A percentile compares a stretch with the other conserved stretches of the same genome.
Conservation (phyloP, 2,888 invertebrate species). For the Rhodophaea formosa region DNA sequence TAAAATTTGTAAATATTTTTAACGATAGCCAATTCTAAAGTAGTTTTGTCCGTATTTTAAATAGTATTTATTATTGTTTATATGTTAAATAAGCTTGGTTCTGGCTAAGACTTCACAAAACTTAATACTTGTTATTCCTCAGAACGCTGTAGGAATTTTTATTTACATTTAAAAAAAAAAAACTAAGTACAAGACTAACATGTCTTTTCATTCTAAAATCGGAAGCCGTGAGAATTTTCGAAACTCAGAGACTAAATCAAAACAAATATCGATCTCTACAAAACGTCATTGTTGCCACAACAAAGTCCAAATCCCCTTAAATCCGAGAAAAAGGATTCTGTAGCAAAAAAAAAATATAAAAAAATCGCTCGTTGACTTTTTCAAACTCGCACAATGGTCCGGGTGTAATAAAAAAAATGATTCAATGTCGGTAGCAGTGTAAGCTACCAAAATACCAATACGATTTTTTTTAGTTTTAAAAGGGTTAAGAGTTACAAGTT, state of each 20-base stretch:
- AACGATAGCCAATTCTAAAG: too few species aligned
- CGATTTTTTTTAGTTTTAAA: conserved; percentile 45
- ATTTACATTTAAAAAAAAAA: too few species aligned
- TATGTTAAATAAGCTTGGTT: too few species aligned
- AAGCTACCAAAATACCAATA: conserved; percentile 73
- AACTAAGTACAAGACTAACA: too few species aligned
- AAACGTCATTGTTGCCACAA: conserved; percentile 78
- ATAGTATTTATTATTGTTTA: too few species aligned
- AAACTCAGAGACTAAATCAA: conserved; percentile 59
- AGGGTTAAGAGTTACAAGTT: conserved; percentile 12
- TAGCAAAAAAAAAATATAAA: conserved; percentile 52
- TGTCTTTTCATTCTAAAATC: conserved; percentile 22
- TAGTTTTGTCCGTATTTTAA: too few species aligned
- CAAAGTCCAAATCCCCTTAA: conserved; percentile 79
- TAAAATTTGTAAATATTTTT: too few species aligned
- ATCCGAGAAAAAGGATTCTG: conserved; percentile 78
- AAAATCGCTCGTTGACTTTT: conserved; percentile 72
- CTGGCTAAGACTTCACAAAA: too few species aligned
- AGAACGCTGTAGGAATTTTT: too few species aligned
- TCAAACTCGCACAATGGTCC: conserved; percentile 63
- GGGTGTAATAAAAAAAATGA: conserved; percentile 52
- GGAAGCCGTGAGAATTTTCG: conserved; percentile 52
- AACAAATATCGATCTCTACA: conserved; percentile 72
- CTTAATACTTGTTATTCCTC: too few species aligned
- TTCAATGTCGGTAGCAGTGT: conserved; percentile 54